These are phyloP conservation scores for Tiliacea citrago DNA, from an alignment of 2,888 invertebrate genomes.

Conservation along the genomic window DNA sequence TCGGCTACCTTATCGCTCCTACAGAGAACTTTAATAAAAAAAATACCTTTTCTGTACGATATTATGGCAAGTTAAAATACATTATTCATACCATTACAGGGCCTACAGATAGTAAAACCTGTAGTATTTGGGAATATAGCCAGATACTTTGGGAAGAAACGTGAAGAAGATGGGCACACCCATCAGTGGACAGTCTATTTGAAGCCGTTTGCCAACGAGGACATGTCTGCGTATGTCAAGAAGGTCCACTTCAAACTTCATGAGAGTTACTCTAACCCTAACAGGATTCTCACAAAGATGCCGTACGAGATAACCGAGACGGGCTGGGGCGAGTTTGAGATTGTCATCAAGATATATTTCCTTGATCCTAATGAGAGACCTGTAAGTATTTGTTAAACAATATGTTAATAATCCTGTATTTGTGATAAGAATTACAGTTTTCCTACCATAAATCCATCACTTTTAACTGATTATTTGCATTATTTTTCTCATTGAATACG, in stretches of 20 bases:
- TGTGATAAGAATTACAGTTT: not conserved
- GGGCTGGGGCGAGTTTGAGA: constrained; percentile 99
- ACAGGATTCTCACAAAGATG: constrained; percentile 97
- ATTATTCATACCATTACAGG: constrained; percentile 87
- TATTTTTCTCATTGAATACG: too few species aligned
- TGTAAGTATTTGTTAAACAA: constrained; percentile 89
- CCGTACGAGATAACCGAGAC: constrained; percentile 99
- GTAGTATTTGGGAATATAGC: constrained; percentile 99
- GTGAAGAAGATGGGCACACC: constrained; percentile 99
- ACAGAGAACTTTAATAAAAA: not conserved
- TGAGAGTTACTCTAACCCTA: constrained; percentile 98
- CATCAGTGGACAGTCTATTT: constrained; percentile 99
- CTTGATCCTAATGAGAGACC: constrained; percentile 98
- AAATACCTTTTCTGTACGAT: not conserved
- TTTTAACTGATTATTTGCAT: not conserved
- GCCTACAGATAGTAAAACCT: constrained; percentile 97
- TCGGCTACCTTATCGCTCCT: not conserved
- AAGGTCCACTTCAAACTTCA: constrained; percentile 99
- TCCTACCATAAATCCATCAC: not conserved
- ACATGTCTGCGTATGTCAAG: constrained; percentile 98
- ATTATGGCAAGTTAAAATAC: not conserved
- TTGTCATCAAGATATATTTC: constrained; percentile 99
- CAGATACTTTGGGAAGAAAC: constrained; percentile 98
- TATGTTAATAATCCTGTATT: not conserved
- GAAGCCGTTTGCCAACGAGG: constrained; percentile 97